Base-by-base conservation (phyloP, 2,888 invertebrate genomes). In the Machimus rusticus region DNA sequence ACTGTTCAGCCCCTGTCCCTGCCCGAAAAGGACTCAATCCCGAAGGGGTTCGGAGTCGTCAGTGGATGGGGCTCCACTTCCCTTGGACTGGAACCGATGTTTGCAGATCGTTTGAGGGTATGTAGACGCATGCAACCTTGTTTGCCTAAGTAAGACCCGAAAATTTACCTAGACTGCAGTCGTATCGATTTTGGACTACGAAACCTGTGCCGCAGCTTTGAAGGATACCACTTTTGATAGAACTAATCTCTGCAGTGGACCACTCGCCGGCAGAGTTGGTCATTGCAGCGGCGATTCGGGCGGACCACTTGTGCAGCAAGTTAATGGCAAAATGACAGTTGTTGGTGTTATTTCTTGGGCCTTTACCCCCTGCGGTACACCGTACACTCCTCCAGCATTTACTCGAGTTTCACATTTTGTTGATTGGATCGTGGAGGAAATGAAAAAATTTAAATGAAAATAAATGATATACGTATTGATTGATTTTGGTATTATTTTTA, bases 241-340 rank as follows among this genome's bases (percentile, higher is more conserved):
- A 23, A 81, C 46, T 19, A 79, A 87, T 74, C 43, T 87, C 34
- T 87, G 87, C 46, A 74, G 78, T 19, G 87, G 87, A 14, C 87
- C 87, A 31, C 23, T 87, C 14, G 12, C 66, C 4, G 87, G 87
- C 34, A 74, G 46, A 23, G 31, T 74, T 34, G 87, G 74, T 16
- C 81, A 81, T 31, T 81, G 81, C 51, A 37, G 81, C 31, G 81
- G 81, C 34, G 81, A 81, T 6, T 81, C 81, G 28, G 81, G 81
- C 12, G 81, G 81, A 23, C 81, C 81, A 34, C 55, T 81, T 31
- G 81, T 81, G 6, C 81, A 81, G 14, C 23, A 81, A 28, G n/a
- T 55, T 34, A 31, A 81, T 55, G 81, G 55, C 46, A 81, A 37
- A 23, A 28, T 31, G 31, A 55, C 55, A 2, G 2, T 81, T n/a